Base-by-base conservation (phyloP, 2,113 vertebrate species). In the Carassius gibelio region DNA sequence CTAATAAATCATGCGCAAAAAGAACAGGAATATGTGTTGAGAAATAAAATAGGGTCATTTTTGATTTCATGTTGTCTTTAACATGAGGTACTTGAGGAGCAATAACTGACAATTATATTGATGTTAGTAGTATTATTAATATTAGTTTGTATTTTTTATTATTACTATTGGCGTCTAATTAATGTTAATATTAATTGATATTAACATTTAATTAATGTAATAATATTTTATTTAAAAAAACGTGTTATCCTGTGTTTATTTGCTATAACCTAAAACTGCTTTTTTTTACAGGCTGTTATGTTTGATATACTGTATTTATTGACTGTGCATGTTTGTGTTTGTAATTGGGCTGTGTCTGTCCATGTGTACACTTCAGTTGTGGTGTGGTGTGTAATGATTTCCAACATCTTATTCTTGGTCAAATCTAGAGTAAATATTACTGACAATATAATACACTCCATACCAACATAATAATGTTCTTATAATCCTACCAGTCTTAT, bases 61-160 rank as follows among this genome's bases (percentile, higher is more conserved):
- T 81, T 64, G 79, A 68, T 81, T 66, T 81, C 79, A 81, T 81
- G 79, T 68, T 81, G 61, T 34, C 61, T 50, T 68, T 81, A 81
- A 81, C n/a, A 50, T 8, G 30, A 19, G 55, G 11, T 61, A 78
- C 57, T 78, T 78, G 21, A 79, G 3, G 38, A 61, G 2, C 50
- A 59, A 59, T 59, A 55, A 45, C 8, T 42, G 10, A 42, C 5
- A 62, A 59, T 38, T 0, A 15, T 52, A 52, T 15, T 15, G 50
- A 52, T 19, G 19, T 57, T 57, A 57, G 4, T 57, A 57, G 14
- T 57, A 59, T 59, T 62, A 5, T 62, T 52, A 52, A 52, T 52
- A 52, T 52, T 52, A 52, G 50, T 52, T 13, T 52, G 13, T 15
- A 68, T 36, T 19, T 30, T 36, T 69, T 36, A 36, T 36, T 36